Evolutionary conservation across 2,113 vertebrate genomes (phyloP), one percentile per base, ranked within the genome.

Genomic region (Panthera uncia): DNA sequence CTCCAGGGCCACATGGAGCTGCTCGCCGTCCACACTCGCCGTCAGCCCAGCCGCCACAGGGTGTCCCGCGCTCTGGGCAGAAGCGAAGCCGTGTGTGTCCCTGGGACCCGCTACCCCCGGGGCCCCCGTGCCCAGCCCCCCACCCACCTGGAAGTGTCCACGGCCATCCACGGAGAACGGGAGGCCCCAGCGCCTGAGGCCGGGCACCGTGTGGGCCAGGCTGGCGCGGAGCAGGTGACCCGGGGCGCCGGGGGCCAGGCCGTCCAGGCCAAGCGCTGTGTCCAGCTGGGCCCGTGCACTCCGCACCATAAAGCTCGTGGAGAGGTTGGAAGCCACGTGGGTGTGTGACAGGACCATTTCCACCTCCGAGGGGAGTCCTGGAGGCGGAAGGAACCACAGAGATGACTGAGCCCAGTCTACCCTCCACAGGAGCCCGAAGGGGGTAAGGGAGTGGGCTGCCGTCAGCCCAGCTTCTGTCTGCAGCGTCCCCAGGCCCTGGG

Each of bases 361-460:
- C 55, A 97, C 98, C 96, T 98, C 98, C 1, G 55, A 79, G 3
- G 99, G 98, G 85, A 99, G 29, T 61, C 99, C 99, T 99, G n/a
- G 3, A 3, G 94, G 86, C 50, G 21, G 89, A 48, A 97, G 65
- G 31, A 36, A 25, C 23, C 16, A 10, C 10, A 0, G 5, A 48
- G 48, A 48, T 16, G 41, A 33, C 29, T 11, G 8, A 36, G 45
- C 41, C 91, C 27, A 65, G 7, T 38, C 23, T 74, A 25, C 9
- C 7, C 21, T 16, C 8, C 9, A 1, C 0, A 0, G 52, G 21
- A 25, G 27, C 84, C 21, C 23, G 23, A 23, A 25, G 61, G 8
- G 27, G 27, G 45, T 1, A 31, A 2, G 63, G 12, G 19, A 3
- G 52, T 12, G 11, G 63, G 63, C 12, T 1, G 63, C 55, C 10